Evolutionary conservation across 2,888 invertebrate species (phyloP), one percentile per base, ranked within the genome.

Genomic region (Agonum fuliginosum): DNA sequence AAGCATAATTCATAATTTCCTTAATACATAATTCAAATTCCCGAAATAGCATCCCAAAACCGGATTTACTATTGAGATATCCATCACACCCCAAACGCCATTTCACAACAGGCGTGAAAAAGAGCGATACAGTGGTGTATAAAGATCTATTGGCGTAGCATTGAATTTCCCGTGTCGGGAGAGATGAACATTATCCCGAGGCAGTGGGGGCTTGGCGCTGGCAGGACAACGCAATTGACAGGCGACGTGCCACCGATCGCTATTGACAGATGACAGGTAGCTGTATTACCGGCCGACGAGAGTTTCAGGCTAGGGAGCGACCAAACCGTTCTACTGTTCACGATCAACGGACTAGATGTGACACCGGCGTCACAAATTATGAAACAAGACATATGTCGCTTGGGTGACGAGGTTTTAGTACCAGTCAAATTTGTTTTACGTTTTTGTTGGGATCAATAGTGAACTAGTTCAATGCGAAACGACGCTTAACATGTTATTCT

Each of bases 181-280:
- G 54, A 12, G 54, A 2, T 54, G 22, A 22, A 12, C 54, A 54
- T 54, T 54, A 24, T 37, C 3, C 37, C 1, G n/a, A n/a, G n/a
- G n/a, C n/a, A 3, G n/a, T 3, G 10, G 37, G n/a, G 37, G 8
- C 37, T 37, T 8, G n/a, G 3, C n/a, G 12, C 54, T 10, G 54
- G 12, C 54, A 24, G 54, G 54, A 54, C 54, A 24, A 22, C 54
- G 54, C 22, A 54, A 54, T 54, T 62, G 62, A 34, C 62, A 62
- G 30, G 34, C 30, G 19, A 62, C 62, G 34, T 17, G 34, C 30
- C 10, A 62, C 62, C 37, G 62, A 37, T 62, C 37, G 62, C 37
- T 62, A 62, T 62, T 62, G 62, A 62, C 62, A 62, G 17, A 19
- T 37, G 62, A 62, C 62, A 62, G 62, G 62, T 62, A 62, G 62